Conservation (phyloP, 2,797 vertebrate genomes). For the Micromesistius poutassou region DNA sequence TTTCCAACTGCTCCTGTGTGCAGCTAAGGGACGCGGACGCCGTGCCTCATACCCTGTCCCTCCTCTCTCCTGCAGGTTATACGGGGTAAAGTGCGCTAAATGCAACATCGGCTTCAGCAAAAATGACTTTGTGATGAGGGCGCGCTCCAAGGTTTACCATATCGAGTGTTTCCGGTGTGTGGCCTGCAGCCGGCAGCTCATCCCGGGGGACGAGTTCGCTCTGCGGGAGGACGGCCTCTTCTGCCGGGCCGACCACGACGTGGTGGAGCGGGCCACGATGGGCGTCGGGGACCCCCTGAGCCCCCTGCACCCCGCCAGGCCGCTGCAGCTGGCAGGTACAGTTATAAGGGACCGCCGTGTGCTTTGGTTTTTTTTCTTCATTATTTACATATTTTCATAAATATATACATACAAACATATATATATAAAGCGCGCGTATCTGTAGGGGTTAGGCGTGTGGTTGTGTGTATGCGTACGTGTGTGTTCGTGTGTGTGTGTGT, state of each 20-base stretch:
- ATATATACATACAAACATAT: not conserved
- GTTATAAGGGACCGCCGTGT: not conserved
- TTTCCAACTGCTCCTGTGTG: not conserved
- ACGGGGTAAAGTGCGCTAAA: conserved; percentile 96
- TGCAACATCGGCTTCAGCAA: conserved; percentile 98
- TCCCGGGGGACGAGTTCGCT: conserved; percentile 95
- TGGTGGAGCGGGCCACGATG: conserved; percentile 89
- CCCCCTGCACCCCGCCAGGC: conserved; percentile 87
- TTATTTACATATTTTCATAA: no score
- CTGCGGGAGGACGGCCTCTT: conserved; percentile 93
- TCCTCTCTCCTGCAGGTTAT: conserved; percentile 76
- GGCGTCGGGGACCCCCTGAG: conserved; percentile 88
- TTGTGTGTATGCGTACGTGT: not conserved
- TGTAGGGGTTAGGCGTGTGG: no score
- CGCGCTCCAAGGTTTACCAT: conserved; percentile 95
- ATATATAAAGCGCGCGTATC: no score
- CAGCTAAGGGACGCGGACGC: not conserved
- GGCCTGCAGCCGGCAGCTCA: conserved; percentile 95
- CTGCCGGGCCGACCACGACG: conserved; percentile 93
- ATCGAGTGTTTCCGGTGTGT: conserved; percentile 98
- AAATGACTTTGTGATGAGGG: conserved; percentile 97
- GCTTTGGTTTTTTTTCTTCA: not conserved
- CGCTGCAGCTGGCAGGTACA: conserved; percentile 97
- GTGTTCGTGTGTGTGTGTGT: not conserved
- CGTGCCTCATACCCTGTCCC: not conserved